These are phyloP conservation scores for Calephelis perditalis DNA, from an alignment of 2,888 invertebrate genomes.

Conservation along the genomic window DNA sequence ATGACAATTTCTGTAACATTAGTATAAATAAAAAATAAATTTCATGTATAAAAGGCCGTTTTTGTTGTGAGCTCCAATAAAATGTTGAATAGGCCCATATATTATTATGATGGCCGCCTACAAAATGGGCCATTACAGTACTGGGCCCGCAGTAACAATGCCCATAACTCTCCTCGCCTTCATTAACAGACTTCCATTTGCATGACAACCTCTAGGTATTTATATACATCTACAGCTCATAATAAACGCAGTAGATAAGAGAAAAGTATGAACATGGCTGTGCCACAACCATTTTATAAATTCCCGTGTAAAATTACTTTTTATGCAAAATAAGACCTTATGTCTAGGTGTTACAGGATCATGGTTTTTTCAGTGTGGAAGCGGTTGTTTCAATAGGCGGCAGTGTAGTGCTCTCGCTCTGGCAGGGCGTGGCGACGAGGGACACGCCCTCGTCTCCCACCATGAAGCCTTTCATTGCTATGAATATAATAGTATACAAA, in stretches of 20 bases:
- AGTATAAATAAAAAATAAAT: slow-evolving; percentile 2
- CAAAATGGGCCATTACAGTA: slow-evolving; percentile 69
- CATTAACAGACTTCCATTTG: slow-evolving; percentile 77
- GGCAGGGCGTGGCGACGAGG: slow-evolving; percentile 56
- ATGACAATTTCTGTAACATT: neutral
- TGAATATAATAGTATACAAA: slow-evolving; percentile 27
- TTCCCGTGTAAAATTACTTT: slow-evolving; percentile 18
- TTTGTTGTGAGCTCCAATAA: slow-evolving; percentile 42
- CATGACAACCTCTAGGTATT: slow-evolving; percentile 58
- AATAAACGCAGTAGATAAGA: slow-evolving; percentile 50
- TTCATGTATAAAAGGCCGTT: slow-evolving; percentile 1
- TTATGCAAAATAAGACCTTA: slow-evolving; percentile 42
- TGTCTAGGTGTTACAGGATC: slow-evolving; percentile 28
- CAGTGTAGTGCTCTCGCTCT: slow-evolving; percentile 53
- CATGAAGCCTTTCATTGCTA: slow-evolving; percentile 33
- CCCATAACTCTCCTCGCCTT: slow-evolving; percentile 75
- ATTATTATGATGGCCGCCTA: slow-evolving; percentile 71
- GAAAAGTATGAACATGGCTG: slow-evolving; percentile 47
- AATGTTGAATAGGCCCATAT: slow-evolving; percentile 54
- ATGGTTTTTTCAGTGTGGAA: slow-evolving; percentile 29
- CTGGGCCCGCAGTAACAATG: slow-evolving; percentile 70
- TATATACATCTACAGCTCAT: slow-evolving; percentile 46
- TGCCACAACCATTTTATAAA: slow-evolving; percentile 31
- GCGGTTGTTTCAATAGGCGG: slow-evolving; percentile 55
- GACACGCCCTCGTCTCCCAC: slow-evolving; percentile 52